These are phyloP conservation scores for Ageneiosus marmoratus DNA, from an alignment of 2,113 vertebrate species.

Conservation along the genomic window DNA sequence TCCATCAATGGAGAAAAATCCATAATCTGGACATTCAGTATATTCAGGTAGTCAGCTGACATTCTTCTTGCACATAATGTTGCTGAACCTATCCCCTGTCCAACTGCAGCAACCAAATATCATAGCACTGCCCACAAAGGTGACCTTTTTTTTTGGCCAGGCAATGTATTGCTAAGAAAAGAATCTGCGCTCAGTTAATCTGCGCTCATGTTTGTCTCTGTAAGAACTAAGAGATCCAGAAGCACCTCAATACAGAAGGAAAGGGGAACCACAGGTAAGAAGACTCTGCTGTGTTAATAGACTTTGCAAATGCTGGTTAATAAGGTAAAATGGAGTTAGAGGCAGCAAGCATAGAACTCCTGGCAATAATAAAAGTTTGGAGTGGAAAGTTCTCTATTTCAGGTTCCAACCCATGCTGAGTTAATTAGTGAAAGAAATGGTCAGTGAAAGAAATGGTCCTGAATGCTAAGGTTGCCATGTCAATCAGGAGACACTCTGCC, in stretches of 20 bases:
- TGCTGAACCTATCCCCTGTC: too few relatives aligned
- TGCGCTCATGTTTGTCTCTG: too few relatives aligned
- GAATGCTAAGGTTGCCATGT: conserved; percentile 37
- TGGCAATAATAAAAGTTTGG: conserved; percentile 42
- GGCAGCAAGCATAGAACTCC: conserved; percentile 36
- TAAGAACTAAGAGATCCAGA: conserved; percentile 14
- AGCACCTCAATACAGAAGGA: conserved; percentile 15
- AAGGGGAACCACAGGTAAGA: conserved; percentile 28
- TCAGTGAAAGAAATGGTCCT: conserved; percentile 39
- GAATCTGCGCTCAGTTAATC: not conserved
- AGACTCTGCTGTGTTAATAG: conserved; percentile 49
- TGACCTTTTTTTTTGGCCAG: too few relatives aligned
- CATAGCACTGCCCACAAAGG: too few relatives aligned
- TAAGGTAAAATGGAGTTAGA: conserved; percentile 41
- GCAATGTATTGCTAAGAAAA: too few relatives aligned
- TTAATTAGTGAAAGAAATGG: conserved; percentile 49
- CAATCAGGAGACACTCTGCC: conserved; percentile 35
- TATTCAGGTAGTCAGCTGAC: too few relatives aligned
- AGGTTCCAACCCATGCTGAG: conserved; percentile 40
- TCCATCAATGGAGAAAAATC: too few relatives aligned
- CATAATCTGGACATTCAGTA: too few relatives aligned
- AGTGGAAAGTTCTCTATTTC: conserved; percentile 30
- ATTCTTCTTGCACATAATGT: too few relatives aligned
- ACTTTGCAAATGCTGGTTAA: conserved; percentile 51
- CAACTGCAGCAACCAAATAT: too few relatives aligned